Base-by-base conservation (phyloP, 2,797 vertebrate genomes). In the Aphelocoma californica region DNA sequence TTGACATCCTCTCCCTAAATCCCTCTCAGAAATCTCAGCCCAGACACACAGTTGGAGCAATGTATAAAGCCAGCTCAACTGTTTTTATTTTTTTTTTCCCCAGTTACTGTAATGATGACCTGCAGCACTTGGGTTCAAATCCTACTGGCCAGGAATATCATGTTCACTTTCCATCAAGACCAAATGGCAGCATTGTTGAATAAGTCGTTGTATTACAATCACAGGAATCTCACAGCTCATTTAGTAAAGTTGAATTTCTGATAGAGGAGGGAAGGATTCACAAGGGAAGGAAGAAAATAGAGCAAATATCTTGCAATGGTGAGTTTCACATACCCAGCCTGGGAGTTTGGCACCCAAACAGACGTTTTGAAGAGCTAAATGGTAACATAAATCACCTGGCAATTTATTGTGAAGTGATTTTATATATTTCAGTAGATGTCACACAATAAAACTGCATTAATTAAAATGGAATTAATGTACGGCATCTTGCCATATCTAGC, bases 401-500 rank as follows among this genome's bases (percentile, higher is more conserved):
- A 85, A 91, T 89, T 87, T 95, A 74, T 93, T 81, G 54, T 45
- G 42, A 77, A 74, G 45, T 54, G 50, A 78, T 91, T 83, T 91
- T 40, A 50, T 34, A 16, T 81, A 74, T 96, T 89, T 81, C 7
- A 14, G 81, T 72, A 92, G 45, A 65, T 92, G 88, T 94, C 79
- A 93, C 34, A 69, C 42, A 71, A 67, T 50, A 38, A 56, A 92
- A 81, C 45, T 77, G 51, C 48, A 77, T 90, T 91, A 85, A 94
- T 96, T 94, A 91, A 93, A 95, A 83, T n/a, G 14, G 53, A 85
- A 94, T 93, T 92, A 89, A 78, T 78, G 71, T 8, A 72, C 3
- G 15, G 38, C 58, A 85, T 78, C 61, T 88, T 97, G 87, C 69
- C 72, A 91, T 83, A 74, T 75, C 51, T 69, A 81, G 72, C 75